Conservation (phyloP, 2,888 invertebrate genomes). For the Perithous albicinctus region DNA sequence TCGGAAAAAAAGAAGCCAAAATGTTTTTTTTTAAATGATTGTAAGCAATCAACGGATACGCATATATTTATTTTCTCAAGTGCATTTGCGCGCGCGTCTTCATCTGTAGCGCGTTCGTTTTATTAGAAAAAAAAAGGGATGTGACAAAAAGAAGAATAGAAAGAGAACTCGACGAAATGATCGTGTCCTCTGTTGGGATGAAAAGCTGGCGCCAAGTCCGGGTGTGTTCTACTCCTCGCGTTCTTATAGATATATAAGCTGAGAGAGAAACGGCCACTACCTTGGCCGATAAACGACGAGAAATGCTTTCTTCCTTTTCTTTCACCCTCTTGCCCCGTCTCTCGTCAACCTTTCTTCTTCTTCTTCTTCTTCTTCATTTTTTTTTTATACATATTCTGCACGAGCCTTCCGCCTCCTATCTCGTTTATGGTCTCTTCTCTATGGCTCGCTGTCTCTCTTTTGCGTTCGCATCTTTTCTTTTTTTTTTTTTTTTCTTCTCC, state of each 20-base stretch:
- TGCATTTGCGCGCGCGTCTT: too few species aligned
- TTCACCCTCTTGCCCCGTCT: not conserved
- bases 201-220: constrained; percentile 41
- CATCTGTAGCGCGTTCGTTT: too few species aligned
- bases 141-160: not conserved
- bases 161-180: constrained; percentile 20
- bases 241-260: constrained; percentile 23
- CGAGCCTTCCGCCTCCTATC: constrained; percentile 8
- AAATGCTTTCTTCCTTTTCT: constrained; percentile 53
- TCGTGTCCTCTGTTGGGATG: constrained; percentile 16
- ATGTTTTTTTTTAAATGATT: too few species aligned
- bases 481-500: too few species aligned
- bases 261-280: constrained; percentile 32
- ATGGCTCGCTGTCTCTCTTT: constrained; percentile 1
- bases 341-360: too few species aligned
- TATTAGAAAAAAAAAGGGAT: not conserved
- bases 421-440: constrained; percentile 16
- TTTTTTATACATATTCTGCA: constrained; percentile 33
- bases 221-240: constrained; percentile 4
- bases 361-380: constrained; percentile 6
- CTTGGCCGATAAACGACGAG: constrained; percentile 63
- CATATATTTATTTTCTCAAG: too few species aligned
- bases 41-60: too few species aligned
- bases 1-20: too few species aligned
- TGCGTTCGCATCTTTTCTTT: constrained; percentile 29